A percentile compares a stretch with the other conserved stretches of the same genome.
These are phyloP conservation scores for Cacoxenus indagator DNA, from an alignment of 2,888 invertebrate genomes.

Conservation along the genomic window DNA sequence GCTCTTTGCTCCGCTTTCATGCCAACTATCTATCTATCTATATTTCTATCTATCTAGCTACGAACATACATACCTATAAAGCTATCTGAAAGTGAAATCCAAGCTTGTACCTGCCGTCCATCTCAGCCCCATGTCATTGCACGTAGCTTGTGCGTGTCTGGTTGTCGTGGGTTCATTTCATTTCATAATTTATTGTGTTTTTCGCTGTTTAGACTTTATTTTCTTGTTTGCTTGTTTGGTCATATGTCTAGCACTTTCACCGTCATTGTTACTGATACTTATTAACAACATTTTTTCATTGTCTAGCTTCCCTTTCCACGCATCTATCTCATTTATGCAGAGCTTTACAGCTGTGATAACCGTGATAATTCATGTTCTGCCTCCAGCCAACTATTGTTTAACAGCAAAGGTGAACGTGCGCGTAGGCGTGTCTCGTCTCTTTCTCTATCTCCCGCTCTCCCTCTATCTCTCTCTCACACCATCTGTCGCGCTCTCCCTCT, in stretches of 20 bases:
- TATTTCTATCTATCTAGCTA: neutral
- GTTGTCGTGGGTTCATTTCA: neutral
- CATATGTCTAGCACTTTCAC: neutral
- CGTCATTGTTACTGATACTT: neutral
- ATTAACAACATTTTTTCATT: neutral
- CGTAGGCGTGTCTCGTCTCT: neutral
- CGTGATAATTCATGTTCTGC: too few species aligned
- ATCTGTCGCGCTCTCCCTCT: neutral
- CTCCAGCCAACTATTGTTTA: too few species aligned
- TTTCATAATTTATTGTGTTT: neutral
- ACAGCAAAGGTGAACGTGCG: neutral
- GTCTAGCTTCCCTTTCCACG: too few species aligned
- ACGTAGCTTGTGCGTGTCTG: neutral
- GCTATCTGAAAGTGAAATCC: too few species aligned
- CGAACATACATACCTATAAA: neutral
- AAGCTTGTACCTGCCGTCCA: too few species aligned
- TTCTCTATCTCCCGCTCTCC: neutral
- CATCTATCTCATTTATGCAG: too few species aligned
- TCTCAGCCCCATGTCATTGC: too few species aligned
- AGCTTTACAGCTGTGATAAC: too few species aligned
- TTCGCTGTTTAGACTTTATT: neutral
- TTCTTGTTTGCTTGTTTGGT: neutral
- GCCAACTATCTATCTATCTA: neutral
- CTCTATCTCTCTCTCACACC: neutral
- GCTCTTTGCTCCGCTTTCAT: neutral